A percentile compares a stretch with the other conserved stretches of the same genome.
phyloP scores from a whole-genome alignment of 2,888 invertebrate genomes.

The Sepioteuthis lessoniana region DNA sequence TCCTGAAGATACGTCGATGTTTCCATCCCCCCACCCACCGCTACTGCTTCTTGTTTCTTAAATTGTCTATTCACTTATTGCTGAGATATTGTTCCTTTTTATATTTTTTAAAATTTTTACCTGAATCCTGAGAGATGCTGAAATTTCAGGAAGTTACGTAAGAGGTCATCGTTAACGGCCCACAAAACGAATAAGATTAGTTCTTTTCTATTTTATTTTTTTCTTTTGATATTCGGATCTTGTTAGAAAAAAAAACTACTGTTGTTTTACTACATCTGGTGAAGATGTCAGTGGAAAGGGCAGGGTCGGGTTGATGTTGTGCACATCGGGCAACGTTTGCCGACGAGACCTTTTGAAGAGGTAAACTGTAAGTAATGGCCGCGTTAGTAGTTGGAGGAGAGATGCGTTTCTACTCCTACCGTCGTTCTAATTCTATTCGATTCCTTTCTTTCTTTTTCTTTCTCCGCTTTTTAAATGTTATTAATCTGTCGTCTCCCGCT shows the following conservation, averaged over 20 bases:
- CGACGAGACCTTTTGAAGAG: constrained; percentile 1
- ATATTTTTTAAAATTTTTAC: background rate
- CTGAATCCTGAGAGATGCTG: background rate
- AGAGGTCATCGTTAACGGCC: background rate
- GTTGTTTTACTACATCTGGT: background rate
- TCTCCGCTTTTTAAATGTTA: background rate
- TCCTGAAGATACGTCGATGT: too few relatives aligned
- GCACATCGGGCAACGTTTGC: background rate
- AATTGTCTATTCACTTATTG: background rate
- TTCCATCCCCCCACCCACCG: too few relatives aligned
- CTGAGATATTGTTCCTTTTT: background rate
- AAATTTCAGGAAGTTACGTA: background rate
- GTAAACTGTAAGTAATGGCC: background rate
- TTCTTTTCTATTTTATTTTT: background rate
- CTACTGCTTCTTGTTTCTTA: too few relatives aligned
- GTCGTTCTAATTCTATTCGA: background rate
- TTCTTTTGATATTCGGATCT: background rate
- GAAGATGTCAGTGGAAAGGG: background rate
- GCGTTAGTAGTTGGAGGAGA: background rate
- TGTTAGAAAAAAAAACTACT: background rate
- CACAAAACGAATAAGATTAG: background rate
- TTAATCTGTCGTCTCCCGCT: constrained; percentile 35
- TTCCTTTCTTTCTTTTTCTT: background rate
- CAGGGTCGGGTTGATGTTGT: background rate
- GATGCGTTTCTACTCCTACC: background rate